Evolutionary conservation across 2,888 invertebrate genomes (phyloP).

Genomic region (Amiota minor): DNA sequence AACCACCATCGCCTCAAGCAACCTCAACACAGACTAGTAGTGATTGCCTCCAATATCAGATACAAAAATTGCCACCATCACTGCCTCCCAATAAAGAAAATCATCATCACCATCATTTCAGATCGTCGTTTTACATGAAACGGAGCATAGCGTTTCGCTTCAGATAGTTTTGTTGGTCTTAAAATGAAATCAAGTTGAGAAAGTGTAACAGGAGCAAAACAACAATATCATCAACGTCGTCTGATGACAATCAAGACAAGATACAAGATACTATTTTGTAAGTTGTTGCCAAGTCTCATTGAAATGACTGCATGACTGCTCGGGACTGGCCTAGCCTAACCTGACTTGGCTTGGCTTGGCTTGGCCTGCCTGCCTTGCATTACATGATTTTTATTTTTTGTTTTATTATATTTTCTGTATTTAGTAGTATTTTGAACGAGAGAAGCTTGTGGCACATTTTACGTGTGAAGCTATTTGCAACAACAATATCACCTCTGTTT

Average conservation of each 20-base stretch:
- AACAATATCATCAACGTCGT: conserved; percentile 2
- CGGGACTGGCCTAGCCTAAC: background rate
- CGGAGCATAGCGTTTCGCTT: conserved; percentile 16
- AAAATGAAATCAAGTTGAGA: conserved; percentile 11
- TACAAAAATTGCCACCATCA: background rate
- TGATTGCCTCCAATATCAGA: background rate
- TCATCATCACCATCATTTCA: background rate
- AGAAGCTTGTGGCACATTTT: background rate
- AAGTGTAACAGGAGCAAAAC: background rate
- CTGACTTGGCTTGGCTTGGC: background rate
- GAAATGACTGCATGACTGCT: background rate
- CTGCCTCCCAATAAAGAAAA: background rate
- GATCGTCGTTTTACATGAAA: background rate
- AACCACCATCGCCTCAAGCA: background rate
- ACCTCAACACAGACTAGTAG: background rate
- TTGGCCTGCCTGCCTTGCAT: background rate
- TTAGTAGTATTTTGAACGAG: too few relatives aligned
- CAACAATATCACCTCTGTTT: background rate
- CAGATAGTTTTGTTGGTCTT: background rate
- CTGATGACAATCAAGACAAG: background rate
- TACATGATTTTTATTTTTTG: background rate
- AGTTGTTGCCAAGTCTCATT: conserved; percentile 13
- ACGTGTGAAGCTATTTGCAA: conserved; percentile 20
- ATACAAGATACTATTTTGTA: background rate
- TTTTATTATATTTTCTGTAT: too few relatives aligned